Percentiles rank a stretch among this genome's conserved stretches.
Evolutionary conservation across 2,797 vertebrate genomes (phyloP).

Genomic region (Bryconaethiops microstoma): DNA sequence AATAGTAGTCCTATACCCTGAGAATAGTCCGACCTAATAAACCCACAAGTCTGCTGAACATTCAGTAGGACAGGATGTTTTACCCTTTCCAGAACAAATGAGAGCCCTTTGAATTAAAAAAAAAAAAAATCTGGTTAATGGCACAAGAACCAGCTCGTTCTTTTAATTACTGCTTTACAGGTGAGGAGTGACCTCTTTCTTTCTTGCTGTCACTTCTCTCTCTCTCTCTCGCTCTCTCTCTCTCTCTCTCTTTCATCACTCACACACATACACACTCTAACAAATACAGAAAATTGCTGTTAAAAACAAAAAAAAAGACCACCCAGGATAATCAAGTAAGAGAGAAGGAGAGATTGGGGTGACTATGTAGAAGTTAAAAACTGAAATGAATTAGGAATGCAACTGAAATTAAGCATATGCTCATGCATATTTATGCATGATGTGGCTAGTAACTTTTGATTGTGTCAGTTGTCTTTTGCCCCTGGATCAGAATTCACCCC

Average conservation of each 20-base stretch:
- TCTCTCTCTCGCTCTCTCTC: not conserved
- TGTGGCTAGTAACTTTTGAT: not conserved
- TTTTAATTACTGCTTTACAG: slow-evolving; percentile 40
- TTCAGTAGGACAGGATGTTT: not conserved
- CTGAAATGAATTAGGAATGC: not conserved
- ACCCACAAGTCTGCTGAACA: not conserved
- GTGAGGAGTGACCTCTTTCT: slow-evolving; percentile 25
- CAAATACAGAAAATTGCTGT: slow-evolving; percentile 35
- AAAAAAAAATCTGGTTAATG: slow-evolving; percentile 40
- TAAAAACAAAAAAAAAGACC: slow-evolving; percentile 33
- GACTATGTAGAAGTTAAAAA: not conserved
- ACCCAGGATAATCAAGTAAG: slow-evolving; percentile 37
- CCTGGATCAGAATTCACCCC: not conserved
- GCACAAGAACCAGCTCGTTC: slow-evolving; percentile 22
- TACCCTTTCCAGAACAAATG: slow-evolving; percentile 18
- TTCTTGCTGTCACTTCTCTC: not conserved
- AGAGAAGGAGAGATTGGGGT: not conserved
- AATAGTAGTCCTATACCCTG: slow-evolving; percentile 8
- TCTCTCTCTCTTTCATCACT: not conserved
- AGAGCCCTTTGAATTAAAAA: not conserved
- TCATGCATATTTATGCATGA: not conserved
- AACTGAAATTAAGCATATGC: not conserved
- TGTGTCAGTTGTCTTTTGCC: not conserved
- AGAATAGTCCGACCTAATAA: slow-evolving; percentile 8
- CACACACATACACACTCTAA: not conserved